These are phyloP conservation scores for Lacanobia wlatinum DNA, from an alignment of 2,888 invertebrate genomes.

Conservation along the genomic window DNA sequence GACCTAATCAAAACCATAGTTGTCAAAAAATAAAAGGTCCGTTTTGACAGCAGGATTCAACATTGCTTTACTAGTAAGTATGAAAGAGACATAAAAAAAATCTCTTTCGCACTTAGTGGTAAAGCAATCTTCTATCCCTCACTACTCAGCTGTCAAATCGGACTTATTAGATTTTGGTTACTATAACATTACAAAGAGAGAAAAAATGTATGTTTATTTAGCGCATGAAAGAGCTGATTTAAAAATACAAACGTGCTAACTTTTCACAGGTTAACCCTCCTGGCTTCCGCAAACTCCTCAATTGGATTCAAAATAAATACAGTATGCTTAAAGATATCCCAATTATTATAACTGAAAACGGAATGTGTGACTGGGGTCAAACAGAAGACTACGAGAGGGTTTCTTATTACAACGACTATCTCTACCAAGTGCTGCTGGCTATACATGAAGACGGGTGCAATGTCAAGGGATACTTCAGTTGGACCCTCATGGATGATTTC, in stretches of 20 bases:
- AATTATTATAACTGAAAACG: constrained; percentile 89
- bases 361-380: constrained; percentile 83
- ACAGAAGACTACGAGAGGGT: constrained; percentile 78
- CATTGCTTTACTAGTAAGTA: too few species aligned
- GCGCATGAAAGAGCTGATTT: too few species aligned
- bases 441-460: constrained; percentile 75
- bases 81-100: too few species aligned
- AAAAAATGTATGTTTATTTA: background rate
- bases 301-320: constrained; percentile 92
- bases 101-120: too few species aligned
- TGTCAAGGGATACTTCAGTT: constrained; percentile 83
- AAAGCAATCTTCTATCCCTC: too few species aligned
- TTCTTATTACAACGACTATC: constrained; percentile 82
- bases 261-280: constrained; percentile 90
- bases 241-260: background rate
- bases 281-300: constrained; percentile 92
- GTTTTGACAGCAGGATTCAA: too few species aligned
- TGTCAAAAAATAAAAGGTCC: too few species aligned
- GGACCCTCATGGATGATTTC: constrained; percentile 63
- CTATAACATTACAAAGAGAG: too few species aligned
- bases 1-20: too few species aligned
- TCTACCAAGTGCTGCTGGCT: constrained; percentile 72
- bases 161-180: too few species aligned
- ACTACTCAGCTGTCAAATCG: too few species aligned
- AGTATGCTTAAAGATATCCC: constrained; percentile 83